A percentile compares a stretch with the other conserved stretches of the same genome.
These are phyloP conservation scores for Diplodus puntazzo DNA, from an alignment of 2,797 vertebrate genomes.

Conservation along the genomic window DNA sequence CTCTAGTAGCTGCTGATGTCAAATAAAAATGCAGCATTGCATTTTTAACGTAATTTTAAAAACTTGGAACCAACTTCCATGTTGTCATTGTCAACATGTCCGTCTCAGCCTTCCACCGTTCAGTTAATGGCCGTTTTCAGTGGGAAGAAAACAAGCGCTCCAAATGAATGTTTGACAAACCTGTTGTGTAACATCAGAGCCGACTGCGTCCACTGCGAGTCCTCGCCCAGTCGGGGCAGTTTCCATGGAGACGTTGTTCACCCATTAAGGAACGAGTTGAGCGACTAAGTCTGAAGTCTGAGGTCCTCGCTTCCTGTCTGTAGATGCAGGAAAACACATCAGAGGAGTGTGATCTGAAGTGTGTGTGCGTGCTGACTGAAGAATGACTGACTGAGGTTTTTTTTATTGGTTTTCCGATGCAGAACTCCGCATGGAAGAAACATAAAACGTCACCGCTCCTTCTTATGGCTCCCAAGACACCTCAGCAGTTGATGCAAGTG, in stretches of 20 bases:
- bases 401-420: slow-evolving; percentile 37
- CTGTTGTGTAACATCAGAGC: slow-evolving; percentile 58
- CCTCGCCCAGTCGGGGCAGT: slow-evolving; percentile 64
- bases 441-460: slow-evolving; percentile 84
- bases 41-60: neutral
- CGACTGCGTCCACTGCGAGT: slow-evolving; percentile 42
- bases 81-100: neutral
- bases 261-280: slow-evolving; percentile 47
- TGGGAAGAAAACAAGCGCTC: slow-evolving; percentile 65
- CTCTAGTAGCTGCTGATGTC: no score
- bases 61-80: neutral
- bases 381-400: slow-evolving; percentile 39
- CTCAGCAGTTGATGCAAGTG: slow-evolving; percentile 89
- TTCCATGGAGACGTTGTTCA: slow-evolving; percentile 71
- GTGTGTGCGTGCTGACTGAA: slow-evolving; percentile 27
- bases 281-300: slow-evolving; percentile 60
- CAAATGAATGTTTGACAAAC: slow-evolving; percentile 79
- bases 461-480: slow-evolving; percentile 83
- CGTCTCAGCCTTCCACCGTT: neutral
- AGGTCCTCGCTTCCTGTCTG: slow-evolving; percentile 17
- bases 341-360: slow-evolving; percentile 16
- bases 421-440: slow-evolving; percentile 87
- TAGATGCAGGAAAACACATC: slow-evolving; percentile 23
- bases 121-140: slow-evolving; percentile 14
- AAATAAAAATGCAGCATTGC: no score